Base-by-base conservation (phyloP, 2,888 invertebrate genomes). In the Drosophila macrothrix region DNA sequence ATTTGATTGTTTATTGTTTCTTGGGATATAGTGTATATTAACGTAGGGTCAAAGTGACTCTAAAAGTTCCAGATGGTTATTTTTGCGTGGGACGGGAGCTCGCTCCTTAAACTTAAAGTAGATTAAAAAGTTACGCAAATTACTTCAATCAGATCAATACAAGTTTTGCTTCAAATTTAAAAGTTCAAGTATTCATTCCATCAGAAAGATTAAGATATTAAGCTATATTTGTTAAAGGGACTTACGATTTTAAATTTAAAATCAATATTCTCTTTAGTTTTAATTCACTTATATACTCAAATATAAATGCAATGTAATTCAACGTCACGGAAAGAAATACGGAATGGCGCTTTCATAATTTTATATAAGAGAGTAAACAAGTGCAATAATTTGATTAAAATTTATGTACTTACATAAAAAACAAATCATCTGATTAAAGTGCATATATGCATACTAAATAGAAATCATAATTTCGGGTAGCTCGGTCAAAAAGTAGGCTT, bases 1-100 rank as follows among this genome's bases (percentile, higher is more conserved):
- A 84, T 82, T 82, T 76, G 72, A 76, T 89, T 84, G 71, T 73
- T 78, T 74, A 82, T 82, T 73, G 77, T 72, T 74, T 53, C 31
- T 49, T 46, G 58, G 33, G 41, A 52, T 69, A 56, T 52, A 41
- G 25, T 33, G 7, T n/a, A 9, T n/a, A 56, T 56, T 56, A 29
- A n/a, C 7, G 19, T 4, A n/a, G 33, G 41, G 46, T 54, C 33
- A 33, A 29, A 43, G n/a, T 31, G 33, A 55, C 61, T 59, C 58
- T 41, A 4, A 25, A 46, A 46, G 16, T 25, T 52, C 16, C 29
- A 52, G 64, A 35, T 74, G 60, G 33, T 64, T 61, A 58, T 63
- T 60, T 53, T 54, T 43, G 22, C 12, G 31, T 14, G 35, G n/a
- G 33, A 4, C 12, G 41, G 3, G 19, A 41, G 53, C 33, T 39